A percentile compares a stretch with the other conserved stretches of the same genome.
Evolutionary conservation across 2,797 vertebrate species (phyloP).

Genomic region (Etheostoma perlongum): DNA sequence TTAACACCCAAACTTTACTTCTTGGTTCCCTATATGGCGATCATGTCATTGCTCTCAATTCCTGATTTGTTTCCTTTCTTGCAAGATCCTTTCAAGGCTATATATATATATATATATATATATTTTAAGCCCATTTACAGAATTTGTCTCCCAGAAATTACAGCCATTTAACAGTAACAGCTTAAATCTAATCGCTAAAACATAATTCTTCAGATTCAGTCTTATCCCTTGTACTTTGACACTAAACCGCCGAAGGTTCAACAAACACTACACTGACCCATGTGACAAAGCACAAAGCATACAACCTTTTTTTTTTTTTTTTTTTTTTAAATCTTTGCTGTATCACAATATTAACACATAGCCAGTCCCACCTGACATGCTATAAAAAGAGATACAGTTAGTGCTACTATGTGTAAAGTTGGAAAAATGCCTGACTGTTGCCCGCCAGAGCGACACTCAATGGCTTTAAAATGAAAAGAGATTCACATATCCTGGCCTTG

Average conservation of each 20-base stretch:
- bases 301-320: background rate
- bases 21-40: slow-evolving; percentile 16
- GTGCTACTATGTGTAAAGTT: background rate
- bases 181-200: no score
- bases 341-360: no score
- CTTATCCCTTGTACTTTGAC: background rate
- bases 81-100: background rate
- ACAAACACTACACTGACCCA: background rate
- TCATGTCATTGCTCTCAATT: background rate
- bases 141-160: background rate
- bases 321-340: background rate
- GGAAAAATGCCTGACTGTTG: background rate
- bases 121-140: background rate
- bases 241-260: background rate
- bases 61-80: slow-evolving; percentile 6
- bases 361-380: background rate
- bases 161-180: no score
- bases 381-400: background rate
- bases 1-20: background rate
- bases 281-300: background rate
- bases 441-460: background rate
- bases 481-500: background rate
- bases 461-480: background rate
- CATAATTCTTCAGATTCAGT: background rate
- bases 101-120: no score